phyloP scores from a whole-genome alignment of 2,888 invertebrate species.

The Lacanobia wlatinum region DNA sequence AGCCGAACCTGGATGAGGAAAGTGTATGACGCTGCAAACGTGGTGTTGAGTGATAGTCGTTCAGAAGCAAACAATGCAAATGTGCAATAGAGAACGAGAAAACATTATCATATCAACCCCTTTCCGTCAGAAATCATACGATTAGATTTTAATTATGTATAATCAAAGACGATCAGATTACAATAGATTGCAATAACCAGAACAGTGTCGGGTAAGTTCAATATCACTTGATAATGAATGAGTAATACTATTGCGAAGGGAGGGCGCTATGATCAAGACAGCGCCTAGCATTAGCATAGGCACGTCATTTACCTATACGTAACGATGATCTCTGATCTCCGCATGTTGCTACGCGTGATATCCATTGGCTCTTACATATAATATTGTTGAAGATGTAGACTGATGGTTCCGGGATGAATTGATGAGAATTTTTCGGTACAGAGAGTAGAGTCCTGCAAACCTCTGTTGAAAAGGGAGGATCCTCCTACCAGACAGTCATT shows the following conservation, averaged over 20 bases:
- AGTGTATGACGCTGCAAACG: neutral
- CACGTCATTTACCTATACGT: conserved; percentile 14
- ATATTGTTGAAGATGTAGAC: neutral
- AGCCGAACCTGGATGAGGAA: too few relatives aligned
- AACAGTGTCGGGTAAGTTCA: neutral
- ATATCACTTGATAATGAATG: conserved; percentile 23
- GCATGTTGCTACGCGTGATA: conserved; percentile 23
- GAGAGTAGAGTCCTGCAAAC: too few relatives aligned
- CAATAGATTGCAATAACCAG: neutral
- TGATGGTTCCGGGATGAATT: neutral
- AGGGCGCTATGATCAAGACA: neutral
- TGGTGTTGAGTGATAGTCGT: neutral
- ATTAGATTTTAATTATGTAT: too few relatives aligned
- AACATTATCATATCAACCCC: neutral
- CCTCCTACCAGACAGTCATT: too few relatives aligned
- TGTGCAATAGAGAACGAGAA: neutral
- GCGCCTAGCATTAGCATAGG: neutral
- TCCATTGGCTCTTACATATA: neutral
- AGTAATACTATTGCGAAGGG: conserved; percentile 9
- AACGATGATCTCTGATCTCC: conserved; percentile 37
- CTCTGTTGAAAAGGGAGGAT: too few relatives aligned
- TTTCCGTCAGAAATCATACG: neutral
- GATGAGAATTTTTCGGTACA: neutral
- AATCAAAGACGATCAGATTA: neutral
- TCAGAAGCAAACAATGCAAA: too few relatives aligned